Base-by-base conservation (phyloP, 2,888 invertebrate genomes). In the Ochlodes sylvanus region DNA sequence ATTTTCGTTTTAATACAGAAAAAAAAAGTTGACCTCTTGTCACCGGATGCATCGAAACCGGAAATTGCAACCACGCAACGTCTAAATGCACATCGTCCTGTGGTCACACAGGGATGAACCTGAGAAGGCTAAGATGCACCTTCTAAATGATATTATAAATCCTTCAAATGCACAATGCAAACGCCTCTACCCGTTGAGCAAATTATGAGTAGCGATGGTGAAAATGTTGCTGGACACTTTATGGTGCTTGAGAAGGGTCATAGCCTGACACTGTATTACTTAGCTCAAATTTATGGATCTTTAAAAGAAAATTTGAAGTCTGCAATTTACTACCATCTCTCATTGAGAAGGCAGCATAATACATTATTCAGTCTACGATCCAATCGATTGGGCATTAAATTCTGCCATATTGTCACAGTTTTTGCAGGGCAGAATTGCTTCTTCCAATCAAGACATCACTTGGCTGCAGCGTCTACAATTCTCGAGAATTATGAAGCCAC, bases 371-470 rank as follows among this genome's bases (percentile, higher is more conserved):
- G 96, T 96, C 75, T 97, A 96, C 84, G 97, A 98, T 77, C 94
- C 96, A 0, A 95, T 98, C 15, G 98, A 98, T 75, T 99, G 98
- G 98, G 96, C 98, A 0, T 86, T 98, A 12, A 98, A 98, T 88
- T 96, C 97, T 0, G 98, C 98, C 0, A 98, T 98, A 0, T 88
- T 99, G 54, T 98, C 98, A 0, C 98, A 98, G 83, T 96, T 87
- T 98, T 98, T 83, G 95, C 98, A 81, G 96, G 96, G 68, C 94
- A 96, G 66, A 95, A 96, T 81, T 95, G 96, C 6, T 97, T 97
- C 74, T 94, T 94, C 70, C 96, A 96, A 80, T 96, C 98, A 0
- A 94, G 97, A 50, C 97, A 98, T 89, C 98, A 98, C 85, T 92
- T 99, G 70, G 96, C 97, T 5, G 97, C 97, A 5, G 96, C 98